Evolutionary conservation across 2,888 invertebrate genomes (phyloP).

Genomic region (Atethmia centrago): DNA sequence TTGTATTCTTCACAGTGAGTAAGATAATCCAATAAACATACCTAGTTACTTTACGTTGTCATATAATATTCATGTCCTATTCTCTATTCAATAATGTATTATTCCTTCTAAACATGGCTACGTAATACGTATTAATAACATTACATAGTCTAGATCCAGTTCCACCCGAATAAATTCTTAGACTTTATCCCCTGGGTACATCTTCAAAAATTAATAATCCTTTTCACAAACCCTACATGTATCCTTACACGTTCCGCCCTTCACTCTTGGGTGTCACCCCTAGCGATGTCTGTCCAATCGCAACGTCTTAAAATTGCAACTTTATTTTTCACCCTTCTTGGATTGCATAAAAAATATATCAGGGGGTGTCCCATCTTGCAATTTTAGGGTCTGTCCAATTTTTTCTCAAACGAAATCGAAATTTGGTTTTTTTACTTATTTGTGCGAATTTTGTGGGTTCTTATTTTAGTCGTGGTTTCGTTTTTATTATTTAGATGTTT

Average conservation of each 20-base stretch:
- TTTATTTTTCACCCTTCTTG: slow-evolving; percentile 77
- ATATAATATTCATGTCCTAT: not conserved
- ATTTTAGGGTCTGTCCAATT: slow-evolving; percentile 71
- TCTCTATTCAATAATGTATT: not conserved
- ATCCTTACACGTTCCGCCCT: slow-evolving; percentile 73
- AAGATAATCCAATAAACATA: not conserved
- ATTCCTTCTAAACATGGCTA: slow-evolving; percentile 5
- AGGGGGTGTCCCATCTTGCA: slow-evolving; percentile 72
- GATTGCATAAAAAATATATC: slow-evolving; percentile 81
- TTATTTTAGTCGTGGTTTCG: slow-evolving; percentile 56
- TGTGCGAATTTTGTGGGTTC: slow-evolving; percentile 61
- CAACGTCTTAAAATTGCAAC: slow-evolving; percentile 77
- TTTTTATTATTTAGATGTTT: slow-evolving; percentile 50
- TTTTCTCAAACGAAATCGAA: slow-evolving; percentile 65
- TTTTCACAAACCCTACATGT: slow-evolving; percentile 53
- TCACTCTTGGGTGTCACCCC: slow-evolving; percentile 77
- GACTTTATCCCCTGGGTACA: slow-evolving; percentile 29
- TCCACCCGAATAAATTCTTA: slow-evolving; percentile 44
- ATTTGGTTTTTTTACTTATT: slow-evolving; percentile 68
- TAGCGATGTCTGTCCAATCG: slow-evolving; percentile 78
- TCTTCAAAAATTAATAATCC: slow-evolving; percentile 65
- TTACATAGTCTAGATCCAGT: slow-evolving; percentile 49
- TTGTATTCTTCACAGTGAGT: not conserved
- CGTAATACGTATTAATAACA: slow-evolving; percentile 12
- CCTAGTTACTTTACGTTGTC: not conserved